These are phyloP conservation scores for Ophiodon elongatus DNA, from an alignment of 2,113 vertebrate species.

Conservation along the genomic window DNA sequence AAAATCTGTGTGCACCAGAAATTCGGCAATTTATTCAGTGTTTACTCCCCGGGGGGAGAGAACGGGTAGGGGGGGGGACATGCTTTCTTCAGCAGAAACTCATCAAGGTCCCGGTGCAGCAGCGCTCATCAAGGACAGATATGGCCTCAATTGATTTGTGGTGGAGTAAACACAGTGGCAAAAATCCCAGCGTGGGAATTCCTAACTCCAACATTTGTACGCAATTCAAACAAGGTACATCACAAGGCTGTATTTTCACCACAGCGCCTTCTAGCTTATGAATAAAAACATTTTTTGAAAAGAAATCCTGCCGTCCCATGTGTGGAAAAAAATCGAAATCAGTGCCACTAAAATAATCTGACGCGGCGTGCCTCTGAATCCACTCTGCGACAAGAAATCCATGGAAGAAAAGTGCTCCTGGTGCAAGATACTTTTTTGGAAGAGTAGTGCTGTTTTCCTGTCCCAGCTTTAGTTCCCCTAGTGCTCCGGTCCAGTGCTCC, in stretches of 20 bases:
- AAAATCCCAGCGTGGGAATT: conserved; percentile 20
- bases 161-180: conserved; percentile 13
- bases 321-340: conserved; percentile 53
- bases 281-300: too few relatives aligned
- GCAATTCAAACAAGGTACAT: conserved; percentile 36
- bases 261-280: conserved; percentile 23
- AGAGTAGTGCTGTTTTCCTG: conserved; percentile 21
- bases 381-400: conserved; percentile 19
- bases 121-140: conserved; percentile 58
- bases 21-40: conserved; percentile 13
- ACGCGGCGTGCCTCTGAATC: conserved; percentile 36
- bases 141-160: conserved; percentile 25
- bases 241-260: neutral
- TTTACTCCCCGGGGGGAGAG: conserved; percentile 1
- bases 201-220: neutral
- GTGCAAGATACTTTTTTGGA: conserved; percentile 21
- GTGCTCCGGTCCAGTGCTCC: conserved; percentile 29
- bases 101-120: conserved; percentile 42
- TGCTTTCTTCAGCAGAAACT: conserved; percentile 48
- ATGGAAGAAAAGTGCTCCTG: conserved; percentile 14
- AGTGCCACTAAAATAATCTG: conserved; percentile 10
- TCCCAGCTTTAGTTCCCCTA: conserved; percentile 26
- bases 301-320: too few relatives aligned
- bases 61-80: conserved; percentile 1
- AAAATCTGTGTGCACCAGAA: conserved; percentile 13